Evolutionary conservation across 2,888 invertebrate species (phyloP), one percentile per base, ranked within the genome.

Genomic region (Helleia helle): DNA sequence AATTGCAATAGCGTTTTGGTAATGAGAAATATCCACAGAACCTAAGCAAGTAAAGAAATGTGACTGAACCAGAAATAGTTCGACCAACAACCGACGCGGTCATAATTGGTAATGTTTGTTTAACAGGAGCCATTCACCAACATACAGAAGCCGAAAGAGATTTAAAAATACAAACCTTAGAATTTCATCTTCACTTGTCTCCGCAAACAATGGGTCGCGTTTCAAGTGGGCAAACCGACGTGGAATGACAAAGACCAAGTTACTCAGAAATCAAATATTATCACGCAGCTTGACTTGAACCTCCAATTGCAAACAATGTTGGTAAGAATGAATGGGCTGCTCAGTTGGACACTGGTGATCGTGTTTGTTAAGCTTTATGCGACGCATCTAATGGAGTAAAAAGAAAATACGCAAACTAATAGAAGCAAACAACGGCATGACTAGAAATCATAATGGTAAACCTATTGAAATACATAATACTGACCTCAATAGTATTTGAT

Each of bases 71-170:
- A 48, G 47, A 47, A 47, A 47, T 44, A 45, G 47, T 46, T 43
- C 49, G 25, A 43, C 45, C 47, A 45, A 40, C 44, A 41, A 27
- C 27, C 41, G 31, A 45, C 56, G 62, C 58, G 54, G 50, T 57
- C 58, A 68, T 79, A 77, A 79, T 79, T 74, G 69, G 62, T 66
- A 50, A 56, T 76, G 67, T 81, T 77, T 75, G 65, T 62, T 65
- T 68, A 71, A 72, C 70, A 77, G 75, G 64, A 74, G 65, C 72
- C 68, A 76, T 75, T 79, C 73, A 71, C 62, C 58, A 66, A 63
- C 60, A 60, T 62, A 77, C 80, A 72, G 80, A 70, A 80, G 80
- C 79, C 75, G 76, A 77, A 74, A 75, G 62, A 73, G 69, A 71
- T 72, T 67, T 69, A 68, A 72, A 71, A 70, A 80, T 79, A 80